Percentiles rank a stretch among this genome's conserved stretches.
Conservation (phyloP, 2,113 vertebrate species). For the Dasyornis broadbenti region DNA sequence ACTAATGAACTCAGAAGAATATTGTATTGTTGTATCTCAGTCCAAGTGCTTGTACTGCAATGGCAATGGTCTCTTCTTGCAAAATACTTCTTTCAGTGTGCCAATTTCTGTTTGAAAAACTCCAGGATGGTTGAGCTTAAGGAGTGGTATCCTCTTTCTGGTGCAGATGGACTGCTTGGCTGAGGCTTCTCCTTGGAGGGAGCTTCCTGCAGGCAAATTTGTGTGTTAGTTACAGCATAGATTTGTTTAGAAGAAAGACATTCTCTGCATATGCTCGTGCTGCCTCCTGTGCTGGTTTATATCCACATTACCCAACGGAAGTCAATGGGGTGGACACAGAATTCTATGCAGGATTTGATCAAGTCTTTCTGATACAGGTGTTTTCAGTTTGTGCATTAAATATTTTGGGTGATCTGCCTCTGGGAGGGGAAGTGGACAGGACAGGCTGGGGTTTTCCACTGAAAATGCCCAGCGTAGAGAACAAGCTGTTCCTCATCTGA, state of each 20-base stretch:
- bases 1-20: conserved; percentile 70
- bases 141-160: conserved; percentile 65
- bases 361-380: not conserved
- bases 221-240: not conserved
- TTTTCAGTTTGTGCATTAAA: not conserved
- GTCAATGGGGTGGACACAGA: not conserved
- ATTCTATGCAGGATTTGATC: not conserved
- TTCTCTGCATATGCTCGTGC: rapidly evolving
- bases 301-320: not conserved
- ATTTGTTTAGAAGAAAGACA: not conserved
- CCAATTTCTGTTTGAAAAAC: conserved; percentile 69
- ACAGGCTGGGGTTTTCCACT: not conserved
- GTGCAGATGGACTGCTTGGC: not conserved
- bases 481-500: not conserved
- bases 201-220: not conserved
- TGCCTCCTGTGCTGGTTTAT: not conserved
- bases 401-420: not conserved
- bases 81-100: conserved; percentile 67
- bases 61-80: conserved; percentile 72
- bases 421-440: not conserved
- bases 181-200: not conserved
- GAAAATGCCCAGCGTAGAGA: not conserved
- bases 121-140: conserved; percentile 68
- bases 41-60: conserved; percentile 64
- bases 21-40: conserved; percentile 64